Base-by-base conservation (phyloP, 2,888 invertebrate genomes). In the Elaeidobius kamerunicus region DNA sequence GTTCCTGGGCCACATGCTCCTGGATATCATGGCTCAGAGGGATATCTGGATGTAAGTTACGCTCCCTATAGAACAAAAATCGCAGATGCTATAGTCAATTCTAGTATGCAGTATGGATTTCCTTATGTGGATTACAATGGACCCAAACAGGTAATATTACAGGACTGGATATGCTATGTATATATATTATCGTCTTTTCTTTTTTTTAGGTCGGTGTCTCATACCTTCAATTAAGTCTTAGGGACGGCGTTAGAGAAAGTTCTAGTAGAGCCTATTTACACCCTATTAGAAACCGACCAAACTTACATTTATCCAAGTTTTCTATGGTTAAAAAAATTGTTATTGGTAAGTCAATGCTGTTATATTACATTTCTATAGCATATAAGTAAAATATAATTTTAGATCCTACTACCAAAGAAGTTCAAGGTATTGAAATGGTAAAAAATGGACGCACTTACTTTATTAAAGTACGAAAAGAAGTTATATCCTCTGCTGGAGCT, bases 101-200 rank as follows among this genome's bases (percentile, higher is more conserved):
- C 83, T 0, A 83, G 82, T 2, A 68, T 75, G 53, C 78, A 84
- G 65, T 69, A 81, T 52, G 88, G 87, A 0, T 76, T 80, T 40
- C 78, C 80, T 1, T 75, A 81, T 44, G 75, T 80, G 3, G 87
- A 88, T 67, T 85, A 86, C 65, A 87, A 88, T 65, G 81, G 81
- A 1, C 74, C 76, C 14, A 72, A 73, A 11, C 78, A 78, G 65
- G 70, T 75, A 14, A 42, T 15, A 14, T n/a, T 43, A 15, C 11
- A 34, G 16, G 15, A 7, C 16, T 17, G 12, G 36, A n/a, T n/a
- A n/a, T n/a, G n/a, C n/a, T n/a, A n/a, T n/a, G n/a, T n/a, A n/a
- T n/a, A n/a, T n/a, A n/a, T n/a, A n/a, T n/a, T 36, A 32, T 23
- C 9, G 12, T n/a, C 41, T 56, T 41, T 38, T 14, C 14, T 16